Evolutionary conservation across 2,888 invertebrate genomes (phyloP).

Genomic region (Eupithecia inturbata): DNA sequence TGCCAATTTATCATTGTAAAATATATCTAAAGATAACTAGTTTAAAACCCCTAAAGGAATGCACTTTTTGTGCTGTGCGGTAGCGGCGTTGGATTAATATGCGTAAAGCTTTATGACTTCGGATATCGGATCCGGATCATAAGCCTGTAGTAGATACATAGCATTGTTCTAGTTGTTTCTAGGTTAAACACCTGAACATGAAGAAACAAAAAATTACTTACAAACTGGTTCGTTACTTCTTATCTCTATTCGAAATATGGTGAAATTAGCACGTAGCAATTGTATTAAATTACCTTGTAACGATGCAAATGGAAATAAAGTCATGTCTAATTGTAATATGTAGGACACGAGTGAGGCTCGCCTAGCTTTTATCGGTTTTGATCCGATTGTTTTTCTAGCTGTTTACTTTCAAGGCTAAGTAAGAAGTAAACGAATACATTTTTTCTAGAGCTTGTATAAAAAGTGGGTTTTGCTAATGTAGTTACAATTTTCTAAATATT

Average conservation of each 20-base stretch:
- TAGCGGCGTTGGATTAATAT: too few species aligned
- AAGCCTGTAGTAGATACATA: too few species aligned
- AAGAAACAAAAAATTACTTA: not conserved
- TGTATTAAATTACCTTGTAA: not conserved
- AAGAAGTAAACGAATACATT: slow-evolving; percentile 7
- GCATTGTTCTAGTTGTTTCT: not conserved
- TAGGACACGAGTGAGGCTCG: not conserved
- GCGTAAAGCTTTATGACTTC: too few species aligned
- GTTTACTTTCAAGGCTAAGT: not conserved
- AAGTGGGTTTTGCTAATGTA: not conserved
- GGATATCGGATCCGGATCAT: too few species aligned
- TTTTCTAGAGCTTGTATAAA: slow-evolving; percentile 5
- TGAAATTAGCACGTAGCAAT: slow-evolving; percentile 4
- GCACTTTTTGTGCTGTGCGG: too few species aligned
- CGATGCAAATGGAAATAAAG: slow-evolving; percentile 11
- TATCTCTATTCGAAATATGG: not conserved
- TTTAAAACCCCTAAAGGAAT: too few species aligned
- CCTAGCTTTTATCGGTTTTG: slow-evolving; percentile 10
- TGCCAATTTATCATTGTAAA: too few species aligned
- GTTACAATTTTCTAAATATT: not conserved
- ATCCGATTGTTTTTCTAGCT: not conserved
- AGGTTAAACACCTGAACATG: not conserved
- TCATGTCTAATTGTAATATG: not conserved
- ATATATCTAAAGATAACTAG: too few species aligned
- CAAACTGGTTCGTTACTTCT: not conserved